Conservation (phyloP, 2,888 invertebrate genomes). For the Acanthosoma haemorrhoidale region DNA sequence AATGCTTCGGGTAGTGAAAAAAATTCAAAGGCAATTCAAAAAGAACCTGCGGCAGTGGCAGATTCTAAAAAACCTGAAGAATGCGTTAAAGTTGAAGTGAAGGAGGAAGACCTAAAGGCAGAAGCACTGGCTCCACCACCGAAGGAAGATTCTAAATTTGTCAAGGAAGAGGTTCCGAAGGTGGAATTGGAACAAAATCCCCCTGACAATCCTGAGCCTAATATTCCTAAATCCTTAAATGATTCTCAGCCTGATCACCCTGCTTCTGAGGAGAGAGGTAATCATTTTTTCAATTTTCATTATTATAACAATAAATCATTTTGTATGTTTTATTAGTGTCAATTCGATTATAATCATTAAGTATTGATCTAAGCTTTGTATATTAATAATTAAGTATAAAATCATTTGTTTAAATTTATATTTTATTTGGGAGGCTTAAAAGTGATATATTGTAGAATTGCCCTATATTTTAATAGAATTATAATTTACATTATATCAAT, state of each 20-base stretch:
- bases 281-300: too few relatives aligned
- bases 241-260: constrained; percentile 6
- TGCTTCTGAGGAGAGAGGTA: constrained; percentile 28
- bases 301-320: too few relatives aligned
- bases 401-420: background rate
- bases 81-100: constrained; percentile 36
- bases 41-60: constrained; percentile 24
- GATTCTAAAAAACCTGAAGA: constrained; percentile 36
- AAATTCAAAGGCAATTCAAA: constrained; percentile 28
- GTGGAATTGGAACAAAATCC: background rate
- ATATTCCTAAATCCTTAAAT: constrained; percentile 1
- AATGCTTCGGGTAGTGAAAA: constrained; percentile 25
- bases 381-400: background rate
- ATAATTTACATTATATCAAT: too few relatives aligned
- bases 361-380: too few relatives aligned
- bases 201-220: background rate
- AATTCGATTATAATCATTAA: too few relatives aligned
- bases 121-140: background rate
- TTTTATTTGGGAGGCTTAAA: too few relatives aligned
- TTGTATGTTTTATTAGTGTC: too few relatives aligned
- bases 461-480: too few relatives aligned
- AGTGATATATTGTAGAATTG: too few relatives aligned
- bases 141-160: background rate
- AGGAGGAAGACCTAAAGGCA: constrained; percentile 33
- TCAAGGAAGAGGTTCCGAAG: background rate